Base-by-base conservation (phyloP, 2,888 invertebrate species). In the Troglohyphantes excavatus region DNA sequence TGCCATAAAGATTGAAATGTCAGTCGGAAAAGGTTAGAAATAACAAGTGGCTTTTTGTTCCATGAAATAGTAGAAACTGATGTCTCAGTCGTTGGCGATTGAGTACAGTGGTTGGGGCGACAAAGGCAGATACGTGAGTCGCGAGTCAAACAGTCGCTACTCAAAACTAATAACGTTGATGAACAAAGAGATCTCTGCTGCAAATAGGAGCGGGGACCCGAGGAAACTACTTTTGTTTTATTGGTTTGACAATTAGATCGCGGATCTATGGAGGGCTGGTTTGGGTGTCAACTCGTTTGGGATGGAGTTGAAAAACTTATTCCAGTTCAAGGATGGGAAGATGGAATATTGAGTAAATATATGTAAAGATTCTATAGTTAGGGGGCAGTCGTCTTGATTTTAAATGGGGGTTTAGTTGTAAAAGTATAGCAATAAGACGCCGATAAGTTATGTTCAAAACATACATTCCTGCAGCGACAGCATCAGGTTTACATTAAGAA, bases 71-170 rank as follows among this genome's bases (percentile, higher is more conserved):
- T 0, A 33, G 72, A 19, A 27, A 17, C 26, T 72, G 23, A 53
- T 46, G 79, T 68, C 53, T 81, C 79, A 81, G 68, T 68, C 68
- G 27, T 2, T 53, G 68, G 11, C 19, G 46, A 81, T 68, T 81
- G 53, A 68, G 67, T 27, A 17, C 79, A 68, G 67, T 68, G 26
- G 23, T 33, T n/a, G 13, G 23, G 39, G 21, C 53, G 68, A 81
- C 67, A 29, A 53, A 63, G 43, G 27, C 9, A n/a, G 26, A 61
- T 29, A 75, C 67, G 46, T 68, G 67, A 67, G 2, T n/a, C 19
- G 75, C 59, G 19, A 61, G 29, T 29, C 59, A 76, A 61, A 11
- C 17, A 33, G 29, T 5, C 19, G 13, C 21, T 21, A 23, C 27
- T 29, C 0, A 73, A 53, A 73, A 73, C n/a, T 75, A 23, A 59